phyloP scores from a whole-genome alignment of 2,797 vertebrate species.

The Coregonus ussuriensis region DNA sequence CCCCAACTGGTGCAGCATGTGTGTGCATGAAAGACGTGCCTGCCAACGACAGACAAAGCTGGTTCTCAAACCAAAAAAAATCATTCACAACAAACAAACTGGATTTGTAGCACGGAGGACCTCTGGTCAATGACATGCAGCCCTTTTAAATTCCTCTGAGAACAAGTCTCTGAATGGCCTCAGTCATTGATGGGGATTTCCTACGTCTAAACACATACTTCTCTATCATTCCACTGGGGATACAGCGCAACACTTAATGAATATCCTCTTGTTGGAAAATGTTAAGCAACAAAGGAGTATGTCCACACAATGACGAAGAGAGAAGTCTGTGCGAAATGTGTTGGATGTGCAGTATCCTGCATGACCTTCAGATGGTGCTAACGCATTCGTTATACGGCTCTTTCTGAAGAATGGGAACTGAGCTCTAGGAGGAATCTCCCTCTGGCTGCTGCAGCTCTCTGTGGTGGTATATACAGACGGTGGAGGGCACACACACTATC shows the following conservation, averaged over 20 bases:
- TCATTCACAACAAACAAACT: conserved; percentile 60
- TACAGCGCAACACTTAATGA: neutral
- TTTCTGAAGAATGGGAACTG: neutral
- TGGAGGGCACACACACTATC: conserved; percentile 11
- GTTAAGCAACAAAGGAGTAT: conserved; percentile 15
- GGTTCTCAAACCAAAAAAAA: conserved; percentile 41
- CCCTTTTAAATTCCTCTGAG: conserved; percentile 72
- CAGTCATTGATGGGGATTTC: conserved; percentile 55
- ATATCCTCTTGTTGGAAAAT: conserved; percentile 11
- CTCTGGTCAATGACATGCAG: conserved; percentile 79
- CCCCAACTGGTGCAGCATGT: conserved; percentile 26
- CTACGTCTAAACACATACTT: conserved; percentile 45
- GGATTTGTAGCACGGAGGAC: conserved; percentile 55
- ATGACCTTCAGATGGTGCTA: conserved; percentile 76
- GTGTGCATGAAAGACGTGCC: conserved; percentile 28
- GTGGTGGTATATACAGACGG: conserved; percentile 17
- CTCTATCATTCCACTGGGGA: conserved; percentile 30
- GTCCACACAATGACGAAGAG: neutral
- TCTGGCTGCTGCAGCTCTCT: neutral
- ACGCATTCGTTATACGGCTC: conserved; percentile 70
- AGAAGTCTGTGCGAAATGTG: conserved; percentile 4
- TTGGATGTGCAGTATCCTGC: conserved; percentile 61
- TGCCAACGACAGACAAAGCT: conserved; percentile 26
- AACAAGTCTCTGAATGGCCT: conserved; percentile 63
- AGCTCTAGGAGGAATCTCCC: neutral